A percentile compares a stretch with the other conserved stretches of the same genome.
Evolutionary conservation across 2,797 vertebrate genomes (phyloP).

Genomic region (Heliangelus exortis): DNA sequence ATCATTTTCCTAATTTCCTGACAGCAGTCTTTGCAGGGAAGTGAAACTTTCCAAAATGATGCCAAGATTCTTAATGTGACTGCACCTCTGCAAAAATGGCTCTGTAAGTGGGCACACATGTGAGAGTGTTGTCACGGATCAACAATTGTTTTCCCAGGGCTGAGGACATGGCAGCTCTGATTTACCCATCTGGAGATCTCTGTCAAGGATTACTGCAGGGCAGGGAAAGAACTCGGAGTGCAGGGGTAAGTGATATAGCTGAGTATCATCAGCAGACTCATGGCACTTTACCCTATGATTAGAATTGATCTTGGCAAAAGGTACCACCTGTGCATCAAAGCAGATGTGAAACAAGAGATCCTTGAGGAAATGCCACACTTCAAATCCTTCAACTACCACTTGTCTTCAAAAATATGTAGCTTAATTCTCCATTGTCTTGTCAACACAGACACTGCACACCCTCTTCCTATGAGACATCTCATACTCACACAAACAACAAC

Average conservation of each 20-base stretch:
- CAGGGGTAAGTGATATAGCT: not conserved
- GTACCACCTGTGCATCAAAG: slow-evolving; percentile 29
- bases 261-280: slow-evolving; percentile 23
- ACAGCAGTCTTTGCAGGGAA: not conserved
- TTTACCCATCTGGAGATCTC: slow-evolving; percentile 21
- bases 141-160: not conserved
- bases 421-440: slow-evolving; percentile 54
- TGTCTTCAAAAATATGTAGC: slow-evolving; percentile 26
- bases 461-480: not conserved
- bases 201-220: not conserved
- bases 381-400: slow-evolving; percentile 54
- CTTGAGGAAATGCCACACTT: slow-evolving; percentile 52
- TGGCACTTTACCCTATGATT: not conserved
- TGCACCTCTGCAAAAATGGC: not conserved
- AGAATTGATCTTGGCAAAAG: slow-evolving; percentile 47
- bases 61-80: not conserved
- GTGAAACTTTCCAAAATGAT: not conserved
- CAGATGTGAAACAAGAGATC: slow-evolving; percentile 45
- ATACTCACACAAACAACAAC: slow-evolving; percentile 3
- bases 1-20: not conserved
- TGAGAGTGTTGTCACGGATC: accelerated
- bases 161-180: not conserved
- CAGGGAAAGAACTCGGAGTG: not conserved
- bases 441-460: not conserved
- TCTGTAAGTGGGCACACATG: not conserved